Evolutionary conservation across 2,888 invertebrate species (phyloP).

Genomic region (Netelia fuscicornis): DNA sequence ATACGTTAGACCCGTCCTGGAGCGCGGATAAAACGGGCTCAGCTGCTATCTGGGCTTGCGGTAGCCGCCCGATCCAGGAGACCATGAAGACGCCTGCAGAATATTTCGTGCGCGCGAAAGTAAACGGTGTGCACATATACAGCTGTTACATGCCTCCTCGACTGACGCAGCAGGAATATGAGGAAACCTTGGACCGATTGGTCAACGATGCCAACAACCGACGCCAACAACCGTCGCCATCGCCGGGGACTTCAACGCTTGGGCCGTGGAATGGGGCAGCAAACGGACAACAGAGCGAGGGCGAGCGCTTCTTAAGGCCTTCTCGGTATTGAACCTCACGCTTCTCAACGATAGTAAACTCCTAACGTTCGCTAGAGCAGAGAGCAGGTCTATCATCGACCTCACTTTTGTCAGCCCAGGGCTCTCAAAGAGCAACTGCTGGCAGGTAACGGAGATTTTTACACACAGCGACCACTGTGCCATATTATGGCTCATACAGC

Average conservation of each 20-base stretch:
- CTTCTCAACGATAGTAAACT: neutral
- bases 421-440: slow-evolving; percentile 53
- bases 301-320: neutral
- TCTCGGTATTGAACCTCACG: neutral
- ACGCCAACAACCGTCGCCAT: slow-evolving; percentile 59
- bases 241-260: slow-evolving; percentile 33
- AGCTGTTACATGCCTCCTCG: slow-evolving; percentile 66
- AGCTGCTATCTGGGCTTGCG: slow-evolving; percentile 67
- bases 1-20: slow-evolving; percentile 62
- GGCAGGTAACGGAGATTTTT: slow-evolving; percentile 60
- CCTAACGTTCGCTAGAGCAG: slow-evolving; percentile 56
- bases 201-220: slow-evolving; percentile 56
- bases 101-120: slow-evolving; percentile 60
- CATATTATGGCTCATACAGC: slow-evolving; percentile 24
- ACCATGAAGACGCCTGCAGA: neutral
- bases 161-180: slow-evolving; percentile 53
- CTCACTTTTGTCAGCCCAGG: slow-evolving; percentile 67
- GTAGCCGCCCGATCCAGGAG: slow-evolving; percentile 37
- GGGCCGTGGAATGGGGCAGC: slow-evolving; percentile 67
- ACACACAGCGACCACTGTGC: slow-evolving; percentile 63
- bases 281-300: slow-evolving; percentile 54
- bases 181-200: slow-evolving; percentile 54
- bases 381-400: slow-evolving; percentile 56
- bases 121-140: slow-evolving; percentile 58
- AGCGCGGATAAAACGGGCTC: slow-evolving; percentile 45